Evolutionary conservation across 2,888 invertebrate genomes (phyloP), one percentile per base, ranked within the genome.

Genomic region (Ctena decussata): DNA sequence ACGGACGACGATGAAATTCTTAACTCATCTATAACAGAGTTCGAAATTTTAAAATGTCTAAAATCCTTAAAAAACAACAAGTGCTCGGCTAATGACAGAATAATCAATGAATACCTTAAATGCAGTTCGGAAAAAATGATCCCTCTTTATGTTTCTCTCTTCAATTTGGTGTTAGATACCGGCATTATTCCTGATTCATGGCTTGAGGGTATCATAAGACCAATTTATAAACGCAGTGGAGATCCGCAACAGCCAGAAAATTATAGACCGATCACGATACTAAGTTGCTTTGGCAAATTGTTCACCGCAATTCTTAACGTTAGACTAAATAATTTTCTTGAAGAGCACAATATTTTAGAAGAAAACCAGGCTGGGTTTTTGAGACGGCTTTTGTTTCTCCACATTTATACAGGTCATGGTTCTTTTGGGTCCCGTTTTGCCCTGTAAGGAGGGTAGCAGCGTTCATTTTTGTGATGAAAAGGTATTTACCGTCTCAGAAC

Each of bases 301-400:
- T 78, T 82, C 65, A 80, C 82, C n/a, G 73, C 82, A 18, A 49
- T 85, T n/a, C 46, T 85, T 0, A 85, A 83, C 35, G 41, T 65
- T 24, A 53, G 87, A 72, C 35, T 85, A 24, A 80, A 71, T 57
- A 46, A 37, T 0, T 87, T 75, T 79, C 18, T 83, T 24, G 44
- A 80, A 57, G 53, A 69, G 35, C 69, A 70, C 46, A 39, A 81
- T 8, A 71, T 88, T 27, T 57, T 88, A 37, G 30, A 77, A 24
- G 77, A 80, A 60, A 82, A 75, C 39, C 87, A 87, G 69, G 85
- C 85, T n/a, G 85, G 87, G 0, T 87, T 87, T n/a, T n/a, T n/a
- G n/a, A n/a, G n/a, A n/a, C n/a, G n/a, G n/a, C n/a, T n/a, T n/a
- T n/a, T n/a, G n/a, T n/a, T n/a, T n/a, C n/a, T n/a, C n/a, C n/a